These are phyloP conservation scores for Atlantisia rogersi DNA, from an alignment of 2,113 vertebrate species.

Conservation along the genomic window DNA sequence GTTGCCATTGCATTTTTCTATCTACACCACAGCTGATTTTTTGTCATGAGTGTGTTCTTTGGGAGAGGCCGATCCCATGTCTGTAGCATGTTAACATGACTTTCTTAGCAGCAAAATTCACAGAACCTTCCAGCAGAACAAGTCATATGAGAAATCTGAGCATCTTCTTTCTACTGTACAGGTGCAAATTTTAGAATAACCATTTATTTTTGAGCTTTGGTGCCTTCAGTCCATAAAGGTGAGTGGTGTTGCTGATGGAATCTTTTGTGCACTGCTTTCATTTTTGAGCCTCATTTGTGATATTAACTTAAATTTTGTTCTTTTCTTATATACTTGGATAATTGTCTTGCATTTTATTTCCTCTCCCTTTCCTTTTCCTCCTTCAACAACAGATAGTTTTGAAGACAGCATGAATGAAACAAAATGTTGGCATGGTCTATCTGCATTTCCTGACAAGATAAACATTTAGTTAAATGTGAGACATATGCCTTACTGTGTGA, in stretches of 20 bases:
- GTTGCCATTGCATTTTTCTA: not conserved
- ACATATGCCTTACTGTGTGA: constrained; percentile 61
- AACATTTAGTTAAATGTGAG: constrained; percentile 67
- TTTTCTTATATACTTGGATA: not conserved
- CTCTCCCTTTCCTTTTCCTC: not conserved
- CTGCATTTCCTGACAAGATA: constrained; percentile 59
- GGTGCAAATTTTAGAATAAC: not conserved
- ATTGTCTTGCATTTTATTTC: constrained; percentile 9
- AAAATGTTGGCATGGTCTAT: constrained; percentile 61
- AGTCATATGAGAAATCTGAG: not conserved
- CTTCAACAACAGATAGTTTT: constrained; percentile 43
- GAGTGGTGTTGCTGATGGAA: not conserved
- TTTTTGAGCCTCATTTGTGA: not conserved
- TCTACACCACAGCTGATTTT: not conserved
- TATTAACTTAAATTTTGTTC: not conserved
- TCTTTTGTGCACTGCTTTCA: not conserved
- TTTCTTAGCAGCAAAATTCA: not conserved
- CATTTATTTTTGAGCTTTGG: not conserved
- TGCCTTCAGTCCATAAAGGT: not conserved
- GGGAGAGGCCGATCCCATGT: not conserved
- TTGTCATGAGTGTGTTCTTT: not conserved
- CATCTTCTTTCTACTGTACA: not conserved
- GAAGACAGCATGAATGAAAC: constrained; percentile 61
- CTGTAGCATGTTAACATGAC: not conserved
- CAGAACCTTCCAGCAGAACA: not conserved